These are phyloP conservation scores for Marmota flaviventris DNA, from an alignment of 2,113 vertebrate species.

Conservation along the genomic window DNA sequence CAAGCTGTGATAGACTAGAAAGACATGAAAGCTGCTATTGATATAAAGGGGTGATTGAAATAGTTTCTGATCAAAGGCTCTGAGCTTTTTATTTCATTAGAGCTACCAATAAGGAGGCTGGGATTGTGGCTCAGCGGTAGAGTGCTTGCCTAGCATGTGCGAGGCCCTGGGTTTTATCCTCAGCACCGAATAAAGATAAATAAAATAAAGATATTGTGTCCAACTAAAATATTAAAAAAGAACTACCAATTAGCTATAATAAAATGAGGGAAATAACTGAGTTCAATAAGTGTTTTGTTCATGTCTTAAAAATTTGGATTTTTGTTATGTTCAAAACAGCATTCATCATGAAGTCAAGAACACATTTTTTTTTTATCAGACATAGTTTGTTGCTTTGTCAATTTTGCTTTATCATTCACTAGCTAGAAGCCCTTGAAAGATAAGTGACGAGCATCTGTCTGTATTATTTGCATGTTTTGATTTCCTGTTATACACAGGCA, in stretches of 20 bases:
- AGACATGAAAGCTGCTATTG: neutral
- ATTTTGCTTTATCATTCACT: neutral
- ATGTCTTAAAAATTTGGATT: neutral
- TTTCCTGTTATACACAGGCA: neutral
- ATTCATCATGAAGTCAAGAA: neutral
- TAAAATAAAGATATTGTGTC: no score
- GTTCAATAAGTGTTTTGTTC: neutral
- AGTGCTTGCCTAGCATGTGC: no score
- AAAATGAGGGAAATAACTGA: neutral
- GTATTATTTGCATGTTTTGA: neutral
- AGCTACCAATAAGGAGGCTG: no score
- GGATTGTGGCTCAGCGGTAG: no score
- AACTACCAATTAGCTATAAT: neutral
- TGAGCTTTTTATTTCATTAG: neutral
- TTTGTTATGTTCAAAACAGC: neutral
- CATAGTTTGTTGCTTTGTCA: neutral
- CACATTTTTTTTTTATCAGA: neutral
- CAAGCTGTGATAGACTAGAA: neutral
- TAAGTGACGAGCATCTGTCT: neutral
- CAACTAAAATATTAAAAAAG: no score
- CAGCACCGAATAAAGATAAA: no score
- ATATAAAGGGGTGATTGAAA: neutral
- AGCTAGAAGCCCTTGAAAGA: neutral
- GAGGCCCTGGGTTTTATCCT: no score
- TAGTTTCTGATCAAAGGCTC: neutral